Conservation (phyloP, 2,888 invertebrate species). For the Epicampocera succincta region DNA sequence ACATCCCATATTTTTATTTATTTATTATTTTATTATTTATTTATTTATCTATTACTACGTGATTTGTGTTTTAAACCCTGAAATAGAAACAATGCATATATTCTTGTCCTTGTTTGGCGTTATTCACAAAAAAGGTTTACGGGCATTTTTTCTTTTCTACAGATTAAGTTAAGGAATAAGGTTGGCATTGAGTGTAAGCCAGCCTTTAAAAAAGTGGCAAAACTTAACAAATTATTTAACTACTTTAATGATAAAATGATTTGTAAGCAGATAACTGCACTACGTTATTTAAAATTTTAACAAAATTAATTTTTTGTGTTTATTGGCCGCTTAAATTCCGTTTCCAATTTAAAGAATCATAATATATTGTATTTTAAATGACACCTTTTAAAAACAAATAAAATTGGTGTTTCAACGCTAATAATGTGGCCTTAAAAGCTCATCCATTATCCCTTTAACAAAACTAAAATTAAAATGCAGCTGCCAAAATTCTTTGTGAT, state of each 20-base stretch:
- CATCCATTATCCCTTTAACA: conserved; percentile 48
- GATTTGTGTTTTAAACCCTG: too few relatives aligned
- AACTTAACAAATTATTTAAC: too few relatives aligned
- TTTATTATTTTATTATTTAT: too few relatives aligned
- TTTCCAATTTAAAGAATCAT: neutral
- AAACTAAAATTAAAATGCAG: conserved; percentile 51
- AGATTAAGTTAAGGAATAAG: neutral
- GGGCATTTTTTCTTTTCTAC: too few relatives aligned
- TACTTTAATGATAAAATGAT: too few relatives aligned
- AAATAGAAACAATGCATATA: too few relatives aligned
- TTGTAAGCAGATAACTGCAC: neutral
- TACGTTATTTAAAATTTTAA: conserved; percentile 2
- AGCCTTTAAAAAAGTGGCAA: neutral
- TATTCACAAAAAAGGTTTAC: too few relatives aligned
- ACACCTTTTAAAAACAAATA: conserved; percentile 60
- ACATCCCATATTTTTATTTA: too few relatives aligned
- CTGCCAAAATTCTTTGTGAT: conserved; percentile 66
- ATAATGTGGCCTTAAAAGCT: conserved; percentile 47
- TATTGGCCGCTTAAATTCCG: conserved; percentile 6
- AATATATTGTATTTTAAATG: conserved; percentile 57
- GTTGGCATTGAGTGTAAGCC: neutral
- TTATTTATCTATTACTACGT: too few relatives aligned
- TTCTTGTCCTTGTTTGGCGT: too few relatives aligned
- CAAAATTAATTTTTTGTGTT: neutral
- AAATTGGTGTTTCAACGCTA: conserved; percentile 57